These are phyloP conservation scores for Crotalus adamanteus DNA, from an alignment of 2,797 vertebrate genomes.

Conservation along the genomic window DNA sequence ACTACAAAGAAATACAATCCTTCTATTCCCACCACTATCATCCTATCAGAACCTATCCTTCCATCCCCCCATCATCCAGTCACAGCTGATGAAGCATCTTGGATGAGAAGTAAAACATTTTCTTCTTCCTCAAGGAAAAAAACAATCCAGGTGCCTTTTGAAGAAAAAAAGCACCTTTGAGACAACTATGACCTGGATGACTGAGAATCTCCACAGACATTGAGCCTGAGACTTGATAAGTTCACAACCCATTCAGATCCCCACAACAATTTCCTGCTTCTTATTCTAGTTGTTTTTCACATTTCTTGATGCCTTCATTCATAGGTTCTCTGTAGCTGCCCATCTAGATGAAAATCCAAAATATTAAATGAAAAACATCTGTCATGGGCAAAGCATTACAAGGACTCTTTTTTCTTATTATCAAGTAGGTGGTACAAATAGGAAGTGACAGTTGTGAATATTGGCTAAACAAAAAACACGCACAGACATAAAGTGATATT, in stretches of 20 bases:
- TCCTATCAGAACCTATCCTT: too few species aligned
- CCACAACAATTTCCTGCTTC: background rate
- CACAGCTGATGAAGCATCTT: background rate
- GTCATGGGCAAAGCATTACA: background rate
- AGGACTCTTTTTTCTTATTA: conserved; percentile 23
- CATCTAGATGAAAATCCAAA: background rate
- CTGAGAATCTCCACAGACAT: background rate
- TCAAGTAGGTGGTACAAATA: conserved; percentile 32
- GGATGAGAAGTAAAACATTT: background rate
- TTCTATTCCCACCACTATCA: background rate
- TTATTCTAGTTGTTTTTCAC: background rate
- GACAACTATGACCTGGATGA: background rate
- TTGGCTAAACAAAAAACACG: background rate
- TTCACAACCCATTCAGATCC: background rate
- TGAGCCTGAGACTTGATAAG: background rate
- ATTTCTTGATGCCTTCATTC: background rate
- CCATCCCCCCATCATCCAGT: background rate
- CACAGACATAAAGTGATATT: background rate
- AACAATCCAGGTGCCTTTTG: background rate
- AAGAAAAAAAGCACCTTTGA: background rate
- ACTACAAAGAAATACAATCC: background rate
- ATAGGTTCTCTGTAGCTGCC: background rate
- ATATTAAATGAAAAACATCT: background rate
- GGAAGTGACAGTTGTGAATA: conserved; percentile 1
- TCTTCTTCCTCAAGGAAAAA: background rate